Evolutionary conservation across 37 sponge, comb jelly and placozoan genomes (phyloP).

Genomic region (Theonella swinhoei): DNA sequence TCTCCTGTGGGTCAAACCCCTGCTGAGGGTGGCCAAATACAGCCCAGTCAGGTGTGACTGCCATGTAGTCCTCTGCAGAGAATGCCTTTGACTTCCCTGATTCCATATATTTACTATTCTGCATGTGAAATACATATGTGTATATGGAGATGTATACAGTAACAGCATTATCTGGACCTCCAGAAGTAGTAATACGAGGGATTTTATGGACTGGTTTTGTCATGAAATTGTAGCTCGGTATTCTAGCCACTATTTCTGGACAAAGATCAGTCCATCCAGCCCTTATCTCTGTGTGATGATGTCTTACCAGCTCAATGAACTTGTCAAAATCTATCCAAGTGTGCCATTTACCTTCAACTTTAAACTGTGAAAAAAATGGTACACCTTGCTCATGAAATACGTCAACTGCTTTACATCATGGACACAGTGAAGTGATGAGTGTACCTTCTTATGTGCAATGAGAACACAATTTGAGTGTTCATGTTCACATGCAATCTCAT

Average conservation of each 20-base stretch:
- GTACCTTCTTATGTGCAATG: conserved; percentile 90
- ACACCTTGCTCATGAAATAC: too few species aligned
- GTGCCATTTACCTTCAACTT: conserved; percentile 85
- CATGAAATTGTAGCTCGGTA: too few species aligned
- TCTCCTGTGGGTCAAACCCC: conserved; percentile 94
- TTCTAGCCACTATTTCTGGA: too few species aligned
- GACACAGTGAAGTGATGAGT: neutral
- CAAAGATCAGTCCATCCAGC: too few species aligned
- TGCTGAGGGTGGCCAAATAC: conserved; percentile 73
- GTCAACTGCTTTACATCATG: neutral
- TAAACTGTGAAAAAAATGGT: conserved; percentile 81
- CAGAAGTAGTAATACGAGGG: too few species aligned
- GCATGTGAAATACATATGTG: conserved; percentile 21
- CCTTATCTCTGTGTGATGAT: too few species aligned
- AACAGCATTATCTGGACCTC: too few species aligned
- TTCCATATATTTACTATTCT: conserved; percentile 24
- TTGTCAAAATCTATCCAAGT: conserved; percentile 96
- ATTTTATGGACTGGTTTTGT: too few species aligned
- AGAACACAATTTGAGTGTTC: conserved; percentile 98
- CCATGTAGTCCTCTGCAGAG: conserved; percentile 85
- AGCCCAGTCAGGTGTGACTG: conserved; percentile 89
- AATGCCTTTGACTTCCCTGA: conserved; percentile 39
- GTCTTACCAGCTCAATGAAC: conserved; percentile 90
- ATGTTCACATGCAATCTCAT: conserved; percentile 94
- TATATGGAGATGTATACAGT: too few species aligned